Percentiles rank a stretch among this genome's conserved stretches.
Conservation (phyloP, 1,140 invertebrate species). For the Monomorium pharaonis region DNA sequence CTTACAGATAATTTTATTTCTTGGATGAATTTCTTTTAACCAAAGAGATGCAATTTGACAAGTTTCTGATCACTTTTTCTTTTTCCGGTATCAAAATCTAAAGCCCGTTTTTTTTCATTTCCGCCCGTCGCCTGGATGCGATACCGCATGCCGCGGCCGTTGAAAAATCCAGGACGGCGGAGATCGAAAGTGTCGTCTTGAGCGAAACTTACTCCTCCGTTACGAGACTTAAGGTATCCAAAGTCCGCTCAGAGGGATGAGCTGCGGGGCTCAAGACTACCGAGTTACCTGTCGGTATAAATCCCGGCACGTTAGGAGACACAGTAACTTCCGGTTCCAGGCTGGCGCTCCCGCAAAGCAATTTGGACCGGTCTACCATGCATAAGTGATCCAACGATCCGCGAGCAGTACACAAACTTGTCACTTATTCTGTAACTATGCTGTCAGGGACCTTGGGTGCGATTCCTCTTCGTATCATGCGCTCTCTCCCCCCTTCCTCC, state of each 20-base stretch:
- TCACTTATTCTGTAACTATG: slow-evolving; percentile 78
- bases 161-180: slow-evolving; percentile 51
- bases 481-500: not conserved
- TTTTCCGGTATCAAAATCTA: slow-evolving; percentile 10
- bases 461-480: slow-evolving; percentile 38
- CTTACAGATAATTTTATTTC: not conserved
- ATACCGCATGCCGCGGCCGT: slow-evolving; percentile 43
- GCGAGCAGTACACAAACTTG: slow-evolving; percentile 77
- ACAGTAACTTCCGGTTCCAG: slow-evolving; percentile 75
- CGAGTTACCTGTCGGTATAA: slow-evolving; percentile 65
- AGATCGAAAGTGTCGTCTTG: slow-evolving; percentile 55
- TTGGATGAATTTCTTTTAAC: not conserved
- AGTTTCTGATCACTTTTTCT: slow-evolving; percentile 2
- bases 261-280: slow-evolving; percentile 48
- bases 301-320: slow-evolving; percentile 65
- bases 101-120: slow-evolving; percentile 40
- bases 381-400: slow-evolving; percentile 78
- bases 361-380: slow-evolving; percentile 72
- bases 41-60: slow-evolving; percentile 18
- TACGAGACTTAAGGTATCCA: slow-evolving; percentile 14
- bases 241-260: slow-evolving; percentile 40
- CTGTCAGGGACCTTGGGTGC: slow-evolving; percentile 62
- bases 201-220: slow-evolving; percentile 48
- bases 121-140: slow-evolving; percentile 12
- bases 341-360: slow-evolving; percentile 65